Conservation (phyloP, 2,888 invertebrate species). For the Acleris holmiana region DNA sequence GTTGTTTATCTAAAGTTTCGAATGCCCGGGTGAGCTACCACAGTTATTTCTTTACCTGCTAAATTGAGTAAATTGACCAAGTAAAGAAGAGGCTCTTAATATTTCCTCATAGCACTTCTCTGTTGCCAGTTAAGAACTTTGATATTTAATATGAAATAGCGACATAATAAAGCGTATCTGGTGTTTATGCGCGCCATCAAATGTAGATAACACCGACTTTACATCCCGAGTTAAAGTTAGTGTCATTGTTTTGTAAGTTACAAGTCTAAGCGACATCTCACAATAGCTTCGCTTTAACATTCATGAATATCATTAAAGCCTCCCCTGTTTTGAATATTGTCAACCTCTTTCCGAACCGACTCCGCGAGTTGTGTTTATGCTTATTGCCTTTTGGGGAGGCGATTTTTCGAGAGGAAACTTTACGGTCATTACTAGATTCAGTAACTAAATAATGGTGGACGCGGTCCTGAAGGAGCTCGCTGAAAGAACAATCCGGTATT, state of each 20-base stretch:
- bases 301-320: slow-evolving; percentile 80
- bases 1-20: slow-evolving; percentile 67
- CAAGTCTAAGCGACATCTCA: slow-evolving; percentile 78
- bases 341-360: slow-evolving; percentile 62
- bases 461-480: slow-evolving; percentile 50
- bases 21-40: slow-evolving; percentile 59
- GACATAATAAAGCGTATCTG: slow-evolving; percentile 68
- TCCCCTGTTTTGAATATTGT: slow-evolving; percentile 75
- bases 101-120: slow-evolving; percentile 40
- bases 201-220: slow-evolving; percentile 73
- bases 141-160: slow-evolving; percentile 67
- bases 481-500: slow-evolving; percentile 66
- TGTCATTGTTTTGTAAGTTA: slow-evolving; percentile 81
- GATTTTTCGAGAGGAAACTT: slow-evolving; percentile 51
- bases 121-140: slow-evolving; percentile 61
- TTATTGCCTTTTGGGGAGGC: slow-evolving; percentile 65
- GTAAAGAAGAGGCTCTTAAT: slow-evolving; percentile 51
- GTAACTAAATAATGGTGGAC: slow-evolving; percentile 55
- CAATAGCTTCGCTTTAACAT: slow-evolving; percentile 74
- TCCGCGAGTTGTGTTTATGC: slow-evolving; percentile 67
- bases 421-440: slow-evolving; percentile 58
- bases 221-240: slow-evolving; percentile 77
- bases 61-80: slow-evolving; percentile 63
- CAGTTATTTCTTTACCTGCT: slow-evolving; percentile 60
- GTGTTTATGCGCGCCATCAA: slow-evolving; percentile 76